Percentiles rank a stretch among this genome's conserved stretches.
Conservation (phyloP, 2,797 vertebrate genomes). For the Tokudaia tokunoshimensis region DNA sequence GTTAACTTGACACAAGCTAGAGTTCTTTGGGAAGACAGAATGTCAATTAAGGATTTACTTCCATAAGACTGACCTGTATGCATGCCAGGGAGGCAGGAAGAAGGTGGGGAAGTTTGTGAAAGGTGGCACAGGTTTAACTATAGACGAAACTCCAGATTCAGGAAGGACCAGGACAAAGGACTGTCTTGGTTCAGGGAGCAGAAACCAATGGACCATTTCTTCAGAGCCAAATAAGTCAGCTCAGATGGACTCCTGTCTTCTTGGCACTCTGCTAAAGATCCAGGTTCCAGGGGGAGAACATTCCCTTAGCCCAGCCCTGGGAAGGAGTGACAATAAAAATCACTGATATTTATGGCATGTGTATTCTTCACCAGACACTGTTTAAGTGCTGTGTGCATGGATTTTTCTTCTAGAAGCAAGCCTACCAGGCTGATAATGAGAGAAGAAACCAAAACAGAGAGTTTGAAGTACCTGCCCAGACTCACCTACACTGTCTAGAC, state of each 20-base stretch:
- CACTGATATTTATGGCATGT: background rate
- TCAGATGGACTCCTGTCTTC: slow-evolving; percentile 51
- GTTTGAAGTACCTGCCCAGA: background rate
- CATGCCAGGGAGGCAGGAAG: too few species aligned
- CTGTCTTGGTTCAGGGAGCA: background rate
- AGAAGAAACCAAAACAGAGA: slow-evolving; percentile 16
- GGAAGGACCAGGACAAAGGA: background rate
- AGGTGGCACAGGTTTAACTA: background rate
- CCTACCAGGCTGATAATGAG: background rate
- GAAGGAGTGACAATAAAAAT: slow-evolving; percentile 49
- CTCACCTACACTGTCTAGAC: background rate
- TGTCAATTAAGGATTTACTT: background rate
- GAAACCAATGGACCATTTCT: slow-evolving; percentile 4
- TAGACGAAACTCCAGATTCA: background rate
- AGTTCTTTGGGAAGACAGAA: background rate
- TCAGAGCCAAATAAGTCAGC: background rate
- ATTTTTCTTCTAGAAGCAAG: slow-evolving; percentile 14
- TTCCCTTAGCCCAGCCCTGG: background rate
- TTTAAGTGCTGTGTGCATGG: background rate
- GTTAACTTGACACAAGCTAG: background rate
- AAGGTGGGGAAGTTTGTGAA: background rate
- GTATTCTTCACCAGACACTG: slow-evolving; percentile 33
- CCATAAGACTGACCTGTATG: background rate
- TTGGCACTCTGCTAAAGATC: slow-evolving; percentile 45
- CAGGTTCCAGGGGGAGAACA: slow-evolving; percentile 21